Percentiles rank a stretch among this genome's conserved stretches.
Conservation (phyloP, 2,888 invertebrate species). For the Ichneumoninae sp. region DNA sequence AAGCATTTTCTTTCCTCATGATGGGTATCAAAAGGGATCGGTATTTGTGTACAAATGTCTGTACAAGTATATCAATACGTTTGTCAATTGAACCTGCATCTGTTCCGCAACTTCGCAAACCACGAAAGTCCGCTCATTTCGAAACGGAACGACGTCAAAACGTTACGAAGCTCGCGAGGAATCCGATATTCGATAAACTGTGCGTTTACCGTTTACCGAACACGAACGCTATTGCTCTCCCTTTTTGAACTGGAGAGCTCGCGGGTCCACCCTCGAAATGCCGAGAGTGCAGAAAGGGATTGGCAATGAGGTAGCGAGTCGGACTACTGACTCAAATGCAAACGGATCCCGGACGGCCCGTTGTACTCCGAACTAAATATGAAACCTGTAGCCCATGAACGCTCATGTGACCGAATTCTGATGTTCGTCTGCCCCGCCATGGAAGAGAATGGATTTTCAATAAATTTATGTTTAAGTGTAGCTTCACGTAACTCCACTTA, state of each 20-base stretch:
- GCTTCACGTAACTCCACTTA: background rate
- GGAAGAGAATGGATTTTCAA: too few relatives aligned
- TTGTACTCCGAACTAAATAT: background rate
- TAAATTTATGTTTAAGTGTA: background rate
- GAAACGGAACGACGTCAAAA: background rate
- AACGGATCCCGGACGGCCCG: conserved; percentile 1
- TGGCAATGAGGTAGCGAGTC: background rate
- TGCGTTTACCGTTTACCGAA: conserved; percentile 10
- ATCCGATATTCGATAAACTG: conserved; percentile 47
- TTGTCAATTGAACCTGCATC: background rate
- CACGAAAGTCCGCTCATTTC: conserved; percentile 18
- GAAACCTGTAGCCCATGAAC: background rate
- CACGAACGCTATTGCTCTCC: background rate
- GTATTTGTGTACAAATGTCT: background rate
- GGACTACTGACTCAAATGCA: conserved; percentile 7
- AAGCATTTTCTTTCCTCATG: too few relatives aligned
- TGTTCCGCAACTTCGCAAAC: background rate
- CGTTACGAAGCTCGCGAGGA: conserved; percentile 14
- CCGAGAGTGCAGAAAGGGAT: background rate
- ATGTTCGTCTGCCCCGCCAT: background rate
- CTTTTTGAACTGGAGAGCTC: background rate
- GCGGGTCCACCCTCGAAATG: background rate
- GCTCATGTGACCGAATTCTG: background rate
- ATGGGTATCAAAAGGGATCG: background rate
- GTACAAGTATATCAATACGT: background rate